Evolutionary conservation across 2,888 invertebrate genomes (phyloP), one percentile per base, ranked within the genome.

Genomic region (Synanthedon tipuliformis): DNA sequence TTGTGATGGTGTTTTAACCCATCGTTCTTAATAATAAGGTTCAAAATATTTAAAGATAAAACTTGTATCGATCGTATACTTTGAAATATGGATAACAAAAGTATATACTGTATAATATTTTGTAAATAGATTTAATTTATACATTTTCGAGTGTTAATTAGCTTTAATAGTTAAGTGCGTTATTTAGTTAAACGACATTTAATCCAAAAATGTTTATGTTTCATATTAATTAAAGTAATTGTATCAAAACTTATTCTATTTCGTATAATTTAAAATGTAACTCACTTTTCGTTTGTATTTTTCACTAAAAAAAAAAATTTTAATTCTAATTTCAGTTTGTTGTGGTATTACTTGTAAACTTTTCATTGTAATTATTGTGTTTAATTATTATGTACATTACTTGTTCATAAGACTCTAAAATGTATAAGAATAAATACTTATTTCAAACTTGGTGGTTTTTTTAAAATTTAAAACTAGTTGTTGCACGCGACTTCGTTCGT

Each of bases 101-200:
- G 12, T 50, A 50, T 23, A 23, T 34, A 56, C 68, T 86, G 85
- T 86, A 34, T 34, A 85, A 84, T 82, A 81, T 83, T 81, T 82
- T 86, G 84, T 87, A 86, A 76, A 86, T 84, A 85, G 68, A 69
- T 66, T 73, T 83, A 81, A 85, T 81, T 86, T 85, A 84, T 85
- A 72, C 68, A 68, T 62, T 71, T 73, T 68, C 60, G 70, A 64
- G 75, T 78, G 71, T 80, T 80, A 78, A 69, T 82, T 82, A 87
- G 85, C 86, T 87, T 87, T 87, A 87, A 86, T 86, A 85, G 84
- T 69, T 81, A 34, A 77, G 75, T 81, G 80, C 65, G 65, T 61
- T 80, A 79, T 76, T 61, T 60, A 66, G 41, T 50, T 13, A 66
- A 60, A 58, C 62, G 71, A 73, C 69, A 71, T 73, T 72, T 71